phyloP scores from a whole-genome alignment of 2,888 invertebrate genomes.

The Perizoma flavofasciatum region DNA sequence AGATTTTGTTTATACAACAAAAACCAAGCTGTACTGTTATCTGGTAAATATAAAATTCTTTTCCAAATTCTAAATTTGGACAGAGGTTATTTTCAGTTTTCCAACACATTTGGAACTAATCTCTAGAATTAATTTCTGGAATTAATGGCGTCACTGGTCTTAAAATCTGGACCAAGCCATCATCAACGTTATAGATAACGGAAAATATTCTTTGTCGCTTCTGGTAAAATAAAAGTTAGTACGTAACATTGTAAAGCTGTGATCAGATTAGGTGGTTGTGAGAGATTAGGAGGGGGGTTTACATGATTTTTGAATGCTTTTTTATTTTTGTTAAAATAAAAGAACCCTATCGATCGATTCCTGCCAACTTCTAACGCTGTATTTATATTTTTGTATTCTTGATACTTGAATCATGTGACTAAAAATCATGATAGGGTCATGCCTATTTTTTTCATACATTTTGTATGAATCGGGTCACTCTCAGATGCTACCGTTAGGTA shows the following conservation, averaged over 20 bases:
- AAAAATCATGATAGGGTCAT: constrained; percentile 7
- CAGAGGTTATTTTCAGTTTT: no score
- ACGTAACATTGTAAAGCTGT: constrained; percentile 67
- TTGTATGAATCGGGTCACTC: constrained; percentile 25
- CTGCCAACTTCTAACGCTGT: constrained; percentile 21
- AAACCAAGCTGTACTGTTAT: no score
- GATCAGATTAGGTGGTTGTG: constrained; percentile 81
- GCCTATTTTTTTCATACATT: constrained; percentile 9
- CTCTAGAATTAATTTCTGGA: no score
- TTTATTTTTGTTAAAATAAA: constrained; percentile 54
- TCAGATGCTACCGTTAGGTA: constrained; percentile 1
- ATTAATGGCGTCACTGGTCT: no score
- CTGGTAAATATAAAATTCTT: no score
- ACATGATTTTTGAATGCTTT: constrained; percentile 65
- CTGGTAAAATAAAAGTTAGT: constrained; percentile 29
- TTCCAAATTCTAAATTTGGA: no score
- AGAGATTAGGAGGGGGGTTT: constrained; percentile 55
- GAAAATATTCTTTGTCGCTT: background rate
- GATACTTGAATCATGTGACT: constrained; percentile 8
- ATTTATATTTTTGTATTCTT: constrained; percentile 26
- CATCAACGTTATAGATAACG: no score
- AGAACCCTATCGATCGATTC: constrained; percentile 30
- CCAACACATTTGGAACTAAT: no score
- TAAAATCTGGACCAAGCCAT: no score
- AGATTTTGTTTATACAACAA: no score